Conservation (phyloP, 2,888 invertebrate species). For the Dolichomitus sp. region DNA sequence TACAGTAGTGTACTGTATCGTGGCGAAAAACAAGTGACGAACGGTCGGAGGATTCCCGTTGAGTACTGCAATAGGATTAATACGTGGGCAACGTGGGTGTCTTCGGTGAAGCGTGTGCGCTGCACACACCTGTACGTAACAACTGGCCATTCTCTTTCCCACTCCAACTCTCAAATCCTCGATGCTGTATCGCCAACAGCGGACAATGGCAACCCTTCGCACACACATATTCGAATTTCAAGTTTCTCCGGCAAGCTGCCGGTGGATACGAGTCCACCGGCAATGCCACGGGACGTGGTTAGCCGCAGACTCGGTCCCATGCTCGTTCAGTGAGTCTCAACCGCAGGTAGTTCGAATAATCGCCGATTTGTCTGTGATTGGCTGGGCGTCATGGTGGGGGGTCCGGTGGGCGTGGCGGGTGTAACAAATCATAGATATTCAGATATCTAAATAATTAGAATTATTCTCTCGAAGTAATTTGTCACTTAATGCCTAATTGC, state of each 20-base stretch:
- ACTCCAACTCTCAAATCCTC: conserved; percentile 14
- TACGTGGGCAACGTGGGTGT: conserved; percentile 48
- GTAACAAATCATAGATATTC: conserved; percentile 13
- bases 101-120: conserved; percentile 19
- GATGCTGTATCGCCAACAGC: conserved; percentile 28
- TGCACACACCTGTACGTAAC: conserved; percentile 18
- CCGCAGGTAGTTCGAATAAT: conserved; percentile 11
- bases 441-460: not conserved
- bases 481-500: conserved; percentile 4
- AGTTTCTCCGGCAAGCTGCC: conserved; percentile 58
- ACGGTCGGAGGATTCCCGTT: conserved; percentile 26
- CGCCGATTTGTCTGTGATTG: conserved; percentile 33
- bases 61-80: conserved; percentile 59
- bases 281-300: conserved; percentile 56
- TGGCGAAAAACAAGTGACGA: conserved; percentile 41
- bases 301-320: conserved; percentile 55
- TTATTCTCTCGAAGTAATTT: not conserved
- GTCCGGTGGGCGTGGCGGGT: conserved; percentile 33
- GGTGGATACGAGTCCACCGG: conserved; percentile 37
- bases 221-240: conserved; percentile 35
- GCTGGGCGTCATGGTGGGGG: conserved; percentile 39
- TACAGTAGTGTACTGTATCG: conserved; percentile 21
- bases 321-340: conserved; percentile 56
- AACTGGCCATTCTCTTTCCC: not conserved
- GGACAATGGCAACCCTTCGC: conserved; percentile 30